Evolutionary conservation across 1,140 invertebrate genomes (phyloP), one percentile per base, ranked within the genome.

Genomic region (Pachypeltis micranthus): DNA sequence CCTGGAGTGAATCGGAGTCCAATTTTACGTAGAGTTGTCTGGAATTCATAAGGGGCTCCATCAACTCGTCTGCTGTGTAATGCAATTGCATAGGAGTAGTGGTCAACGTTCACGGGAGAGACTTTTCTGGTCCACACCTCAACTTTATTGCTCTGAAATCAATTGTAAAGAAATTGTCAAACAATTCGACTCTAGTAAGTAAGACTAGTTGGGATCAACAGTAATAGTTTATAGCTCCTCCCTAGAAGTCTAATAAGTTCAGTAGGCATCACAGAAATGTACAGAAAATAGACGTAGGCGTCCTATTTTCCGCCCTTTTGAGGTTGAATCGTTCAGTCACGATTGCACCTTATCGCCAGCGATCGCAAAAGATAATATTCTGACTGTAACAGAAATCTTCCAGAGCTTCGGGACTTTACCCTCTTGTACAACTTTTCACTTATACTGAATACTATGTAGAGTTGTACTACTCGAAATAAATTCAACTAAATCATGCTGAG

Each of bases 1-100:
- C 91, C 91, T 66, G 78, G 76, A 12, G 82, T 79, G 71, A 85
- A 85, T 57, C 81, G 82, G 1, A 93, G 76, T 21, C 89, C 91
- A 10, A 94, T 75, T 72, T 92, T 89, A 3, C 75, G 67, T 19
- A 80, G 70, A 0, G 74, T 77, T 23, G 82, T 76, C n/a, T 72
- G 74, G 0, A 81, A 72, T 10, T 74, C 66, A 67, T 79, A 80
- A 0, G 83, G 81, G 44, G 76, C 75, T 1, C 84, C 84, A 70
- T 86, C 83, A 1, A 75, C 74, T 31, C 81, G 74, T 61, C 77
- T 70, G 63, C 78, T 82, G 3, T 84, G 73, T 64, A 83, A 77
- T 16, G 77, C 81, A 23, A 83, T 65, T 0, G 81, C 80, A 66
- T 75, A 77, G 0, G 79, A 77, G 34, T 74, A 73, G 56, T 75